These are phyloP conservation scores for Tor tambroides DNA, from an alignment of 2,113 vertebrate species.

Conservation along the genomic window DNA sequence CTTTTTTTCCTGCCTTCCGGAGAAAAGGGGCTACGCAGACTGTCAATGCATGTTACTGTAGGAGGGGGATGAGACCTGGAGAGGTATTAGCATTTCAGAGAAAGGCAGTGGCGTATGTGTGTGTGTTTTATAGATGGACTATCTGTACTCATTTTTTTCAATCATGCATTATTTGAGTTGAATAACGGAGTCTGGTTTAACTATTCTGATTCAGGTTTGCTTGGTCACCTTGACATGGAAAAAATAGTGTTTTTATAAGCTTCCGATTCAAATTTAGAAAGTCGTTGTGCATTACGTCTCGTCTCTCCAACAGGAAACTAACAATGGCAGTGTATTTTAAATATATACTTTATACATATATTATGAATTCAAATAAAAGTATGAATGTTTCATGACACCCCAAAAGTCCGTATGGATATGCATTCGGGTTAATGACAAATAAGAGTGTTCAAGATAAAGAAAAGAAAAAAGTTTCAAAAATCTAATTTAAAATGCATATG, in stretches of 20 bases:
- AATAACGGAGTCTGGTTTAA: slow-evolving; percentile 17
- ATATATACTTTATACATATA: neutral
- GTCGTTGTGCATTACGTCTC: slow-evolving; percentile 74
- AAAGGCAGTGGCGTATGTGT: slow-evolving; percentile 54
- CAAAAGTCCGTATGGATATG: no score
- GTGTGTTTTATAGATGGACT: slow-evolving; percentile 32
- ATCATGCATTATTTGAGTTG: slow-evolving; percentile 2
- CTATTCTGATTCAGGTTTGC: slow-evolving; percentile 8
- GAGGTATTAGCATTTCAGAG: slow-evolving; percentile 76
- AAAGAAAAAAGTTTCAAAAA: neutral
- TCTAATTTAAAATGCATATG: neutral
- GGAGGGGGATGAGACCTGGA: slow-evolving; percentile 68
- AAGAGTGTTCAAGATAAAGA: neutral
- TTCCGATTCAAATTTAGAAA: slow-evolving; percentile 66
- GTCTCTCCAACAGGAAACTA: neutral
- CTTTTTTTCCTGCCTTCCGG: slow-evolving; percentile 50
- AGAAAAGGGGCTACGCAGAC: slow-evolving; percentile 67
- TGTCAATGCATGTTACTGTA: slow-evolving; percentile 73
- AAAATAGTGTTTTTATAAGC: slow-evolving; percentile 76
- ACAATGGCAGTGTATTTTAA: slow-evolving; percentile 10
- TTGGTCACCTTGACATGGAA: slow-evolving; percentile 66
- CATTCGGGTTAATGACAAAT: neutral
- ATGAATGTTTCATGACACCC: neutral
- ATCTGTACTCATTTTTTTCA: slow-evolving; percentile 60
- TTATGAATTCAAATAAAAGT: neutral